Percentiles rank a stretch among this genome's conserved stretches.
These are phyloP conservation scores for Leptopilina myrica DNA, from an alignment of 2,888 invertebrate genomes.

Conservation along the genomic window DNA sequence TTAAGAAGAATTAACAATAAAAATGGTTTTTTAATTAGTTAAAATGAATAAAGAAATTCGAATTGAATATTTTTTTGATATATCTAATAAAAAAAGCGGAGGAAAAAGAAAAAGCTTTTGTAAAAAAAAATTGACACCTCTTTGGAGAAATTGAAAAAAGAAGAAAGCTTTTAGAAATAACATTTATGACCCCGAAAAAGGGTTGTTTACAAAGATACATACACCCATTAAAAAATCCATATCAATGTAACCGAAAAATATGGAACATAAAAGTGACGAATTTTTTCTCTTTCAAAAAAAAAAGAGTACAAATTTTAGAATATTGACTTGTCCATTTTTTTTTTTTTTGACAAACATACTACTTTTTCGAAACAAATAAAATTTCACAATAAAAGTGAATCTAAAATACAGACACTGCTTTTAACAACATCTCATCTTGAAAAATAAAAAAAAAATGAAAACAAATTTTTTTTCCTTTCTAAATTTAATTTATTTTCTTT, in stretches of 20 bases:
- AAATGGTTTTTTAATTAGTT: no score
- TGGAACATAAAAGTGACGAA: neutral
- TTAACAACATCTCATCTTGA: neutral
- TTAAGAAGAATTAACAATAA: no score
- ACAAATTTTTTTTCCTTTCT: no score
- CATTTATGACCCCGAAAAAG: neutral
- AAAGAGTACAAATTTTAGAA: neutral
- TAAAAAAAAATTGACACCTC: no score
- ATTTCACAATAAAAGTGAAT: neutral
- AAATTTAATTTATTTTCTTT: neutral
- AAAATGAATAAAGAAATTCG: no score
- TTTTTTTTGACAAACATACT: neutral
- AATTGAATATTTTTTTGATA: no score
- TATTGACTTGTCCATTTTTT: neutral
- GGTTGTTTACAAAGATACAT: neutral
- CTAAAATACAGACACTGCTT: constrained; percentile 1
- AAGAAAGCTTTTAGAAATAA: neutral
- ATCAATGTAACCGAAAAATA: neutral
- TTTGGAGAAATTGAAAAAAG: neutral
- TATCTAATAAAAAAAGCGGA: neutral
- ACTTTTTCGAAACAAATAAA: neutral
- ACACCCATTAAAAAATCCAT: constrained; percentile 10
- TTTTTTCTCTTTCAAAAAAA: neutral
- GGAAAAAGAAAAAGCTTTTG: neutral
- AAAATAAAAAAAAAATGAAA: no score